Conservation (phyloP, 37 sponge, comb jelly and placozoan genomes). For the Mnemiopsis leidyi region DNA sequence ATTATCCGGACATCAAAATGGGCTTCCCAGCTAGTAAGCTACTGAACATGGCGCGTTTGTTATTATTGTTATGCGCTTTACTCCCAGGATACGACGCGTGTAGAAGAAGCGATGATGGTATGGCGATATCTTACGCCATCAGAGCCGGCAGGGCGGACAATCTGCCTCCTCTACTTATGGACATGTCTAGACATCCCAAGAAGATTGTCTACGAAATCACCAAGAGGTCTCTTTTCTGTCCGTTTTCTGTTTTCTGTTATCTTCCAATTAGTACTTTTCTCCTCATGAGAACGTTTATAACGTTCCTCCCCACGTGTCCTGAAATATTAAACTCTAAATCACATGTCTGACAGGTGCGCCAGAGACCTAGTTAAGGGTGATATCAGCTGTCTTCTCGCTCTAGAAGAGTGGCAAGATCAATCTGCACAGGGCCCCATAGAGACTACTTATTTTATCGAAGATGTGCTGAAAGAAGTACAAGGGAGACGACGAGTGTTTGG, state of each 20-base stretch:
- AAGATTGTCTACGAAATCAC: neutral
- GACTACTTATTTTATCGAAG: neutral
- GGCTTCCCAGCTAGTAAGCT: no score
- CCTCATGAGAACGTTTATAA: no score
- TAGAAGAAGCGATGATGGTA: no score
- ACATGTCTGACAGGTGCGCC: no score
- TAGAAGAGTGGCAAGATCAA: neutral
- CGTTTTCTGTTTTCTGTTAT: no score
- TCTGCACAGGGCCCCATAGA: neutral
- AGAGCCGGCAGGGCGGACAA: neutral
- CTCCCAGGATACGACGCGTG: neutral
- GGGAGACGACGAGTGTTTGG: neutral
- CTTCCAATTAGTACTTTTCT: no score
- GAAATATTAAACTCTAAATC: no score
- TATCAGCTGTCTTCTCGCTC: neutral
- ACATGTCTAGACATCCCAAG: neutral
- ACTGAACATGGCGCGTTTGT: no score
- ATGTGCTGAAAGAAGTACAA: neutral
- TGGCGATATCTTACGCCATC: neutral
- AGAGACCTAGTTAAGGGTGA: neutral
- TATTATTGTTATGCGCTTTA: no score
- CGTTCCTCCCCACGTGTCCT: no score
- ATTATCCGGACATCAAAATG: no score
- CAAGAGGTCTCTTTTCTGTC: neutral
- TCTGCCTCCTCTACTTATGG: neutral